Percentiles rank a stretch among this genome's conserved stretches.
phyloP scores from a whole-genome alignment of 2,888 invertebrate species.

The Alsophila aescularia region DNA sequence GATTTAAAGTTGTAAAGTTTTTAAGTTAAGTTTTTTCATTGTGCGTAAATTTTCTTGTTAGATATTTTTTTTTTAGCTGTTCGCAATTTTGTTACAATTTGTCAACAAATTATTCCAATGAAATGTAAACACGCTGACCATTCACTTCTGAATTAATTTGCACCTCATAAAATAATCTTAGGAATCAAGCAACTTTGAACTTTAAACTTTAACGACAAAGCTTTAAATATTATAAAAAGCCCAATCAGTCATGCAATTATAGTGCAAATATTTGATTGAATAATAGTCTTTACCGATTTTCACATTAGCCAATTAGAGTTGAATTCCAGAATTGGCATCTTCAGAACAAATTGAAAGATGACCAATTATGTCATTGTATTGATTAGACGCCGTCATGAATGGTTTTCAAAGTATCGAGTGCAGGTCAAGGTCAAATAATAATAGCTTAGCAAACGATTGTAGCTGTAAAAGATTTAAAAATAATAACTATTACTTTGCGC shows the following conservation, averaged over 20 bases:
- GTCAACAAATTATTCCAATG: constrained; percentile 33
- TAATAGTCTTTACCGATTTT: constrained; percentile 23
- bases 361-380: constrained; percentile 18
- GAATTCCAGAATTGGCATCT: constrained; percentile 12
- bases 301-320: constrained; percentile 21
- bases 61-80: background rate
- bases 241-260: constrained; percentile 15
- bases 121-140: constrained; percentile 19
- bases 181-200: background rate
- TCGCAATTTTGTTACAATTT: constrained; percentile 19
- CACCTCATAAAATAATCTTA: background rate
- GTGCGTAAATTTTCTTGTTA: no score
- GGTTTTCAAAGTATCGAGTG: background rate
- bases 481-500: background rate
- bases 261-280: constrained; percentile 28
- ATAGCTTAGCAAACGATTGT: background rate
- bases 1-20: no score
- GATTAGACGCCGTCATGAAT: constrained; percentile 4
- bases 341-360: constrained; percentile 15
- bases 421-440: constrained; percentile 10
- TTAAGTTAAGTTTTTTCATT: no score
- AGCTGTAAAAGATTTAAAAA: background rate
- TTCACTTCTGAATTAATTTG: constrained; percentile 13
- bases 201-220: background rate
- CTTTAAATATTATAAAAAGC: background rate